Conservation (phyloP, 2,113 vertebrate species). For the Rhinoderma darwinii region DNA sequence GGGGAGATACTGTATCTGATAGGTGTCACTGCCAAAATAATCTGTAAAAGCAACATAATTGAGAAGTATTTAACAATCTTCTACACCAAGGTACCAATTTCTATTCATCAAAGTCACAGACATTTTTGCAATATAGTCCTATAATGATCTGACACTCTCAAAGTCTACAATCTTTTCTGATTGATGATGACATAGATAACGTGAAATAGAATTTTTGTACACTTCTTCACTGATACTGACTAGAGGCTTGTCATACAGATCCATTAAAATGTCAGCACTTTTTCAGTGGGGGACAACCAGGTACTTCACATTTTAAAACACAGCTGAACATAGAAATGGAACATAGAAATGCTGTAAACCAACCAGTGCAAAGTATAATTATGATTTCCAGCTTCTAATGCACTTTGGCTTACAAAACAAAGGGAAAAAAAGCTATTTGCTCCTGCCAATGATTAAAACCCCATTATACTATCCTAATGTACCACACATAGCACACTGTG, state of each 20-base stretch:
- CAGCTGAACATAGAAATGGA: not conserved
- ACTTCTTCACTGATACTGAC: not conserved
- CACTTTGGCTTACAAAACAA: constrained; percentile 56
- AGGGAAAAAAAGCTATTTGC: constrained; percentile 44
- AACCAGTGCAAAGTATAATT: constrained; percentile 41
- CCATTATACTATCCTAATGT: constrained; percentile 52
- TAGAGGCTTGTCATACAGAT: not conserved
- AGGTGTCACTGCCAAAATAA: not conserved
- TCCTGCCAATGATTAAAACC: constrained; percentile 51
- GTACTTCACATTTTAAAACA: not conserved
- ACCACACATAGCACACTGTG: constrained; percentile 23
- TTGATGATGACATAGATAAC: not conserved
- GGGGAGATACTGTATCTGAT: not conserved
- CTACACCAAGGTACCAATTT: not conserved
- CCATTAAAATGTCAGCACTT: constrained; percentile 22
- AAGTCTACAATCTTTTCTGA: not conserved
- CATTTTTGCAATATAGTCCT: not conserved
- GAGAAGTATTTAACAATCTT: not conserved
- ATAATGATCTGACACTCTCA: not conserved
- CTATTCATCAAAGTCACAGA: not conserved
- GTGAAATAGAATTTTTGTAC: not conserved
- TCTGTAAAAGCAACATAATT: not conserved
- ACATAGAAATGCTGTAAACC: not conserved
- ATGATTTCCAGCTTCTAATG: constrained; percentile 41
- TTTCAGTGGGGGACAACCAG: not conserved